Base-by-base conservation (phyloP, 2,113 vertebrate species). In the Coptodon rendalli region DNA sequence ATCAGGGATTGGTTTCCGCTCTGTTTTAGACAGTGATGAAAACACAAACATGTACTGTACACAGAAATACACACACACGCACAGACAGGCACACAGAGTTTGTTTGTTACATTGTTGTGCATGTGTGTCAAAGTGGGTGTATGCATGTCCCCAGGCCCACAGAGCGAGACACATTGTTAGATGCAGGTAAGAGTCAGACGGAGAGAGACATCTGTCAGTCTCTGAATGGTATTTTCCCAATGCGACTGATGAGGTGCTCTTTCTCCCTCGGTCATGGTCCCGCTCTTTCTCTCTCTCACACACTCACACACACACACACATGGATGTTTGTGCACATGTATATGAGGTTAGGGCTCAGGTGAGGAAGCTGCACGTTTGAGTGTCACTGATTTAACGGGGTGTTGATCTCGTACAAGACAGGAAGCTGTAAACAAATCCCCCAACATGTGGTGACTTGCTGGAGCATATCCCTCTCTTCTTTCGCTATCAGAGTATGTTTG, bases 1-100 rank as follows among this genome's bases (percentile, higher is more conserved):
- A 95, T 96, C 95, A 95, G 92, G 94, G 95, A 94, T 95, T 85
- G 95, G 93, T 94, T 95, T 95, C 94, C 91, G 86, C 89, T 90
- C 80, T 9, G 56, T 91, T 88, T 91, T 80, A 84, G 80, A 84
- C 59, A 22, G 78, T 50, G 76, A 88, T 86, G 81, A 86, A 87
- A 89, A 90, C 83, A 83, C 45, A 90, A 61, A 90, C 63, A 82
- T 85, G 66, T 34, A 56, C 71, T 73, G 57, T 71, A 83, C 83
- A 82, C 86, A 83, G 17, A 90, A 63, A 89, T 9, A 81, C 56
- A 54, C 89, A 73, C 48, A 80, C 45, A 11, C 80, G 80, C 87
- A 76, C 53, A 76, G 8, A 83, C 56, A 48, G 5, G n/a, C 54
- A 29, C 17, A 31, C 57, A 6, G 79, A 45, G 31, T 31, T 83